Base-by-base conservation (phyloP, 2,888 invertebrate species). In the Elysia crispata region DNA sequence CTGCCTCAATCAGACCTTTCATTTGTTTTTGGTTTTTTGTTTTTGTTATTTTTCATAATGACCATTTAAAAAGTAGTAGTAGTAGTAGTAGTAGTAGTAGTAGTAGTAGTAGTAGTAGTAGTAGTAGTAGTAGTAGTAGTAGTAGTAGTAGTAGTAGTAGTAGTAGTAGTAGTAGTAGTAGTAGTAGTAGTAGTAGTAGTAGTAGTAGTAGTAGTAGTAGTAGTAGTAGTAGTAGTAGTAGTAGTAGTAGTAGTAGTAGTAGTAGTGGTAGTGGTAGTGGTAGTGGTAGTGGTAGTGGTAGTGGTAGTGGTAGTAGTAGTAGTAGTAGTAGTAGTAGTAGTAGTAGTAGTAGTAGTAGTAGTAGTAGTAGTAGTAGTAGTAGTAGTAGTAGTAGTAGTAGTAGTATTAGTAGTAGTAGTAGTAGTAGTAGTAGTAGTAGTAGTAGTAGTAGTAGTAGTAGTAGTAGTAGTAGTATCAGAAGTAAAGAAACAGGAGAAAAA, bases 51-150 rank as follows among this genome's bases (percentile, higher is more conserved):
- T n/a, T n/a, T n/a, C n/a, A n/a, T n/a, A n/a, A n/a, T n/a, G n/a
- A n/a, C n/a, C n/a, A n/a, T n/a, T n/a, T n/a, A n/a, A n/a, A n/a
- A n/a, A n/a, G n/a, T n/a, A n/a, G n/a, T n/a, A n/a, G n/a, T n/a
- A n/a, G n/a, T n/a, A n/a, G 54, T 54, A 54, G 54, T 54, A 54
- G 54, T 54, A 54, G 54, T 54, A 54, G 54, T 54, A 54, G 54
- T 54, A 54, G 54, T 54, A 54, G 54, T 54, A 54, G 54, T 54
- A 54, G 54, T 54, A 54, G 54, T 54, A 54, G 54, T 54, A 54
- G 54, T 54, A 54, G 54, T 54, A 54, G 54, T 54, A 54, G 54
- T 54, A 54, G 54, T 54, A 54, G 54, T 54, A 54, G 54, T 54
- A 54, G 54, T 54, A 54, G 54, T 54, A 54, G 54, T 54, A 54